Conservation (phyloP, 2,797 vertebrate genomes). For the Cephalopachus bancanus region DNA sequence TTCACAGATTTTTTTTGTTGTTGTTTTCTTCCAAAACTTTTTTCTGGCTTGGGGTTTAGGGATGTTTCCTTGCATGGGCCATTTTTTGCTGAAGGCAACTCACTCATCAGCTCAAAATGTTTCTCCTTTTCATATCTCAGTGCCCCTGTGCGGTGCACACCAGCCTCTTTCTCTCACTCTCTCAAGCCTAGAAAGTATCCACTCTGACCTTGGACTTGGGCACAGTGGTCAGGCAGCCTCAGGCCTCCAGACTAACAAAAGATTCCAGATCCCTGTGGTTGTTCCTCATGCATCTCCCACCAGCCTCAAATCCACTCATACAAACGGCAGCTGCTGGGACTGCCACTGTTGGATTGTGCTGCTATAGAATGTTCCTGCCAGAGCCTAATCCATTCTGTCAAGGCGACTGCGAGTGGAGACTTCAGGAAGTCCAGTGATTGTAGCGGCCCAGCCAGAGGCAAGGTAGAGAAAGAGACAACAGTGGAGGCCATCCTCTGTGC, state of each 20-base stretch:
- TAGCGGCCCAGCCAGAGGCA: constrained; percentile 79
- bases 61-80: neutral
- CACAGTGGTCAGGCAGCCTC: constrained; percentile 61
- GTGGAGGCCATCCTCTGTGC: neutral
- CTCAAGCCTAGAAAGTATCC: neutral
- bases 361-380: constrained; percentile 5
- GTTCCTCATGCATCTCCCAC: constrained; percentile 40
- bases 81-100: constrained; percentile 37
- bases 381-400: constrained; percentile 69
- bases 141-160: neutral
- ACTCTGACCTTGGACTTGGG: constrained; percentile 70
- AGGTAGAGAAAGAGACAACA: constrained; percentile 47
- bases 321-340: constrained; percentile 72
- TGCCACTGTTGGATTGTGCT: constrained; percentile 49
- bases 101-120: constrained; percentile 9
- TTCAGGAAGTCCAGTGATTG: constrained; percentile 75
- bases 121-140: neutral
- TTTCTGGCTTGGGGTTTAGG: constrained; percentile 16
- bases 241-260: constrained; percentile 62
- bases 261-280: constrained; percentile 47
- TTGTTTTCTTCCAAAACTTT: constrained; percentile 43
- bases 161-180: neutral
- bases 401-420: neutral
- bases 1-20: neutral
- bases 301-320: constrained; percentile 46